A percentile compares a stretch with the other conserved stretches of the same genome.
Evolutionary conservation across 2,113 vertebrate species (phyloP).

Genomic region (Marmota flaviventris): DNA sequence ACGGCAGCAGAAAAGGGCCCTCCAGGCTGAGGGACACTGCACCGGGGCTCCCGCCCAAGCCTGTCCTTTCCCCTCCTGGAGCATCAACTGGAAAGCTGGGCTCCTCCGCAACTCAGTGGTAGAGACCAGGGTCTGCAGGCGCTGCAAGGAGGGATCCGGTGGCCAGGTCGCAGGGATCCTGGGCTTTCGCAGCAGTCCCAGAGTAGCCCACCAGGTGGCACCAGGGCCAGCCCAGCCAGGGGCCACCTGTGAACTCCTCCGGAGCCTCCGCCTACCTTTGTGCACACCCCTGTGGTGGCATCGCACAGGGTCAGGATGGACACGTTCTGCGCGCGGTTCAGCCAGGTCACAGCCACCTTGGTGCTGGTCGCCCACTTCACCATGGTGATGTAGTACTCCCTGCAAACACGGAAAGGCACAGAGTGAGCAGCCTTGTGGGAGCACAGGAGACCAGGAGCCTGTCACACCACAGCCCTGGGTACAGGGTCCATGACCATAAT

Average conservation of each 20-base stretch:
- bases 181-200: not conserved
- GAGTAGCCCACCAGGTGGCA: conserved; percentile 27
- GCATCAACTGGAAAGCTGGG: accelerated
- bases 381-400: conserved; percentile 98
- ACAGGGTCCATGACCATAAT: not conserved
- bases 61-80: not conserved
- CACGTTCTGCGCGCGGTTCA: conserved; percentile 98
- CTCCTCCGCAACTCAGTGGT: not conserved
- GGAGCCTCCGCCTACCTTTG: conserved; percentile 90
- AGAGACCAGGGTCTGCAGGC: too few species aligned
- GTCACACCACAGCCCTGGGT: accelerated
- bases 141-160: too few species aligned
- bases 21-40: accelerated
- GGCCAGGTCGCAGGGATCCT: too few species aligned
- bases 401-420: conserved; percentile 75
- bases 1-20: not conserved
- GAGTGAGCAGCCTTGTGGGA: not conserved
- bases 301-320: conserved; percentile 97
- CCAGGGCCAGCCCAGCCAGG: not conserved
- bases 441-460: not conserved
- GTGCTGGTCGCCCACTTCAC: conserved; percentile 98
- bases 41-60: too few species aligned
- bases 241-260: not conserved
- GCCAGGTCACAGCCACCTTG: conserved; percentile 98
- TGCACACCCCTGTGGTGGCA: conserved; percentile 97